Evolutionary conservation across 2,113 vertebrate genomes (phyloP).

Genomic region (Cavia aperea): DNA sequence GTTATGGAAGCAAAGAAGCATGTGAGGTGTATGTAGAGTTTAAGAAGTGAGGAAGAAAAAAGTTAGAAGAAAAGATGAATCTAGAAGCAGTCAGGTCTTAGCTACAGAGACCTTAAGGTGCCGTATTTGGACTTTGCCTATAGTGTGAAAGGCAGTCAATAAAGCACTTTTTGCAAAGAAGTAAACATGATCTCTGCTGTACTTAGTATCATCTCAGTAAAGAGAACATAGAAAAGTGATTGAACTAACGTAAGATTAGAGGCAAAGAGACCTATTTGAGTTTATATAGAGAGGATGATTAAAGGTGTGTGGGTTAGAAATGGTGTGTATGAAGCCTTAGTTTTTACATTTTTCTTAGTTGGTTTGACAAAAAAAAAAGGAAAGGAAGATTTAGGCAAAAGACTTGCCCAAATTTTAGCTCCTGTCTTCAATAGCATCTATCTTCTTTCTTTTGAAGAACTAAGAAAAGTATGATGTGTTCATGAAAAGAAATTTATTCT

Average conservation of each 20-base stretch:
- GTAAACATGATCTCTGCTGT: background rate
- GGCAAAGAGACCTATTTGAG: background rate
- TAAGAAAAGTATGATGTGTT: background rate
- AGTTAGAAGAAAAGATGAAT: background rate
- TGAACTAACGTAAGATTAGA: background rate
- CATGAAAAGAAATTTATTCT: conserved; percentile 6
- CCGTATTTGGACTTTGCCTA: background rate
- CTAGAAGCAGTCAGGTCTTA: background rate
- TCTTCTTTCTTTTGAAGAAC: conserved; percentile 27
- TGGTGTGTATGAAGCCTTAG: background rate
- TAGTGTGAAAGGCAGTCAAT: background rate
- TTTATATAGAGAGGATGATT: background rate
- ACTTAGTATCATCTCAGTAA: background rate
- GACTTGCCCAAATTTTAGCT: background rate
- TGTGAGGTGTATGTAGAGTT: background rate
- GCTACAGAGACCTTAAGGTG: background rate
- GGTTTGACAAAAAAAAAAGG: background rate
- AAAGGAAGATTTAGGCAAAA: background rate
- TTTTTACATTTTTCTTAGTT: background rate
- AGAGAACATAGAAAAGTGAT: background rate
- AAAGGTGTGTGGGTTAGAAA: background rate
- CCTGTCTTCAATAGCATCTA: background rate
- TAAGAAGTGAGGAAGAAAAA: background rate
- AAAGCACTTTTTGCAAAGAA: background rate
- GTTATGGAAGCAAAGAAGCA: background rate